Conservation (phyloP, 2,888 invertebrate genomes). For the Lycaena phlaeas region DNA sequence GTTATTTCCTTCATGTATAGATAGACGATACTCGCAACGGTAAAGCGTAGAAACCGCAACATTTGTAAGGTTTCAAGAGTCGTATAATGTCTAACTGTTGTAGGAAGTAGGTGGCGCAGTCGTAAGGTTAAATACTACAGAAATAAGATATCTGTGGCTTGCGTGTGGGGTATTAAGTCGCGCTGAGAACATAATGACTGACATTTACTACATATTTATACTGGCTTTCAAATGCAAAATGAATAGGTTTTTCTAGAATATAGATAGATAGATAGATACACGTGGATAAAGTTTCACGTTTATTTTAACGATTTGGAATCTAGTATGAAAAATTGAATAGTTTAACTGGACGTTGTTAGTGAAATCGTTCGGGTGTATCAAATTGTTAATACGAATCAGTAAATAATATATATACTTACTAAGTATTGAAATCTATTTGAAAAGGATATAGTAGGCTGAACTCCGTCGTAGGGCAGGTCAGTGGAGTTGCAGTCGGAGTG, state of each 20-base stretch:
- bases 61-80: slow-evolving; percentile 63
- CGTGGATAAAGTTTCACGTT: slow-evolving; percentile 1
- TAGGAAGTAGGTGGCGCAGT: slow-evolving; percentile 61
- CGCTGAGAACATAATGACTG: slow-evolving; percentile 17
- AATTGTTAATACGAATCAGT: too few relatives aligned
- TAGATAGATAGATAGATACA: too few relatives aligned
- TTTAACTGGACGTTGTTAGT: too few relatives aligned
- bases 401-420: too few relatives aligned
- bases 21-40: slow-evolving; percentile 25
- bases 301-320: too few relatives aligned
- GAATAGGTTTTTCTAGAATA: slow-evolving; percentile 7
- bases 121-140: slow-evolving; percentile 72
- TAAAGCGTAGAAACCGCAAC: slow-evolving; percentile 63
- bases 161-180: slow-evolving; percentile 21
- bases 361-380: too few relatives aligned
- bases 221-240: slow-evolving; percentile 8
- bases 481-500: slow-evolving; percentile 93
- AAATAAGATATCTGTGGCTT: slow-evolving; percentile 67
- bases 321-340: too few relatives aligned
- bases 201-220: slow-evolving; percentile 9
- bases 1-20: slow-evolving; percentile 25
- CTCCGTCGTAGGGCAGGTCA: slow-evolving; percentile 92
- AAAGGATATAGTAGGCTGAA: slow-evolving; percentile 98
- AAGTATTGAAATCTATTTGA: slow-evolving; percentile 58
- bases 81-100: slow-evolving; percentile 52